A percentile compares a stretch with the other conserved stretches of the same genome.
These are phyloP conservation scores for Haplochromis burtoni DNA, from an alignment of 2,113 vertebrate genomes.

Conservation along the genomic window DNA sequence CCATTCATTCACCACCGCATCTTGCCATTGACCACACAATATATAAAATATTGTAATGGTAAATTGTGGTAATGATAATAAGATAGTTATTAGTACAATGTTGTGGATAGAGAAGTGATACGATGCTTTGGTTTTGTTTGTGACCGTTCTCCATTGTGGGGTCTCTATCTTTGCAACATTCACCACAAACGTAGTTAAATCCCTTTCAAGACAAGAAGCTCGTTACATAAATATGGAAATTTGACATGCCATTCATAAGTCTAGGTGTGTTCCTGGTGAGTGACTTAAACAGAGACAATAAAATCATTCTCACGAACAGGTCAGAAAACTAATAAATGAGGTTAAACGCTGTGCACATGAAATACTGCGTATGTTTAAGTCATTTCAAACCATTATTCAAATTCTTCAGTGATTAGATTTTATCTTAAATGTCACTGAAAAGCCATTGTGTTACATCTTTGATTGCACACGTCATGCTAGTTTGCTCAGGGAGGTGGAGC, in stretches of 20 bases:
- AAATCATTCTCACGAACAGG: not conserved
- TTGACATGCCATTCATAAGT: not conserved
- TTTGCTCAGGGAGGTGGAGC: not conserved
- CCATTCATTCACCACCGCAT: constrained; percentile 69
- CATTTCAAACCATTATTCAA: not conserved
- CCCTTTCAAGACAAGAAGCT: not conserved
- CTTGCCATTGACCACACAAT: constrained; percentile 64
- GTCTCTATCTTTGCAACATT: not conserved
- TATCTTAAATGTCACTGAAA: not conserved
- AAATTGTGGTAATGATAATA: constrained; percentile 51
- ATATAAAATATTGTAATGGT: constrained; percentile 54
- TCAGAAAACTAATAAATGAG: not conserved
- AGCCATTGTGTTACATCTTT: not conserved
- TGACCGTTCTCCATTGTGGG: not conserved
- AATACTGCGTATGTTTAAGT: not conserved
- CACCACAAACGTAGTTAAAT: not conserved
- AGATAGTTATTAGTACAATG: constrained; percentile 1
- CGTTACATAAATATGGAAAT: not conserved
- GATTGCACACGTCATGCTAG: not conserved
- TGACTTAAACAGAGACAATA: not conserved
- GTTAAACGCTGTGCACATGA: not conserved
- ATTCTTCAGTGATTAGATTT: not conserved
- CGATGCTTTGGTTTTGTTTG: constrained; percentile 23
- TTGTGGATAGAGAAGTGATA: not conserved
- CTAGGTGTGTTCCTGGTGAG: not conserved